These are phyloP conservation scores for Platorchestia sp. DNA, from an alignment of 1,140 invertebrate species.

Conservation along the genomic window DNA sequence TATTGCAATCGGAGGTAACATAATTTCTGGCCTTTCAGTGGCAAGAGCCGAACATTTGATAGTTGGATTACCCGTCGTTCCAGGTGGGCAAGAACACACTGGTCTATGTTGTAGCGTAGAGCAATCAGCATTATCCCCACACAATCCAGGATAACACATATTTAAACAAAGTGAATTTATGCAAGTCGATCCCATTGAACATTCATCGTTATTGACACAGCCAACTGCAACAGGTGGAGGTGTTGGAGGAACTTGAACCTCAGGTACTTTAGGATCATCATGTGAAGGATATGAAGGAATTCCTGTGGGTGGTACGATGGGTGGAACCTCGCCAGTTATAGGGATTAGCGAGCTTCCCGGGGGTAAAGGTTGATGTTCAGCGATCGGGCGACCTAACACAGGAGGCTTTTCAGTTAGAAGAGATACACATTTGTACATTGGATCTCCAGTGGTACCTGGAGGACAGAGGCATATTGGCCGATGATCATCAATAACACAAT, in stretches of 20 bases:
- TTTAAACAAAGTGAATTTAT: conserved; percentile 65
- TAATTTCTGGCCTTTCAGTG: conserved; percentile 53
- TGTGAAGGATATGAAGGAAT: conserved; percentile 13
- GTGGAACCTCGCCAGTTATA: background rate
- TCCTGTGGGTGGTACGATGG: background rate
- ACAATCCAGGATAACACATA: conserved; percentile 71
- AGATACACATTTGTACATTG: conserved; percentile 68
- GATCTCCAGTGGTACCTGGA: conserved; percentile 80
- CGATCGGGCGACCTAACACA: conserved; percentile 71
- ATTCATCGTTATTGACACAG: conserved; percentile 79
- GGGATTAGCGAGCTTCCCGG: background rate
- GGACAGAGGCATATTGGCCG: conserved; percentile 71
- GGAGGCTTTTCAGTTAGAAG: conserved; percentile 38
- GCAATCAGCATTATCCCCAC: conserved; percentile 67
- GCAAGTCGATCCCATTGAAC: conserved; percentile 70
- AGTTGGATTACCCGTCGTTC: conserved; percentile 65
- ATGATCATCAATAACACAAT: conserved; percentile 78
- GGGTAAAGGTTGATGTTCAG: conserved; percentile 67
- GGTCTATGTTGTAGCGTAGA: conserved; percentile 60
- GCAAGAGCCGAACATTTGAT: conserved; percentile 57
- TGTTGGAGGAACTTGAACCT: conserved; percentile 54
- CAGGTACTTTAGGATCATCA: background rate
- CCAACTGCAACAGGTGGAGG: conserved; percentile 73
- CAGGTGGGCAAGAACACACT: conserved; percentile 62
- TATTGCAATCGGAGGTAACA: conserved; percentile 87